Evolutionary conservation across 1,140 invertebrate genomes (phyloP), one percentile per base, ranked within the genome.

Genomic region (Chrysomallon squamiferum): DNA sequence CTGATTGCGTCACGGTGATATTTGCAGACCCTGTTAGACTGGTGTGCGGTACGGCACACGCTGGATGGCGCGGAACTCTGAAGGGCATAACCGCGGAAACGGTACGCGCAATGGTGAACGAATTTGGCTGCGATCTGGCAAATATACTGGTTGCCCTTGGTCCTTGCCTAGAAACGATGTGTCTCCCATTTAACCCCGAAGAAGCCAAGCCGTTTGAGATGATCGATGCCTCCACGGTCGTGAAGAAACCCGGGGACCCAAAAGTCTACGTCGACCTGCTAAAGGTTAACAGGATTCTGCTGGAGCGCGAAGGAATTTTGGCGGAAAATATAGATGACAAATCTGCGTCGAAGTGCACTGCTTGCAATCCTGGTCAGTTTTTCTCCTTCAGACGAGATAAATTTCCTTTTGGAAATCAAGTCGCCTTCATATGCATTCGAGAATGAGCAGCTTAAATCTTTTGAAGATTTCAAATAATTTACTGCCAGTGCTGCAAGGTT

Each of bases 391-490:
- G 65, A 56, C 49, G 75, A 45, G 73, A 77, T 25, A 59, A 62
- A 4, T 49, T 57, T 49, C 75, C 75, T 4, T 77, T 77, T 61
- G 75, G 75, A 13, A 77, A 77, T 35, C 75, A 77, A 60, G 47
- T 77, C 59, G 75, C 73, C 3, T 77, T 68, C 45, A 77, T 60
- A 18, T 27, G 29, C 25, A 54, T 54, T 30, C 22, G 50, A 54
- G 35, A 38, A 38, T 38, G 35, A 38, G 15, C 35, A n/a, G n/a
- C n/a, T n/a, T n/a, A n/a, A n/a, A n/a, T n/a, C n/a, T n/a, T n/a
- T n/a, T n/a, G n/a, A n/a, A n/a, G n/a, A n/a, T n/a, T n/a, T n/a
- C n/a, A n/a, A n/a, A n/a, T n/a, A n/a, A n/a, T n/a, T n/a, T n/a
- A n/a, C n/a, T n/a, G n/a, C n/a, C n/a, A n/a, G n/a, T n/a, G n/a